Percentiles rank a stretch among this genome's conserved stretches.
Conservation (phyloP, 2,888 invertebrate genomes). For the Pseudococcus longispinus region DNA sequence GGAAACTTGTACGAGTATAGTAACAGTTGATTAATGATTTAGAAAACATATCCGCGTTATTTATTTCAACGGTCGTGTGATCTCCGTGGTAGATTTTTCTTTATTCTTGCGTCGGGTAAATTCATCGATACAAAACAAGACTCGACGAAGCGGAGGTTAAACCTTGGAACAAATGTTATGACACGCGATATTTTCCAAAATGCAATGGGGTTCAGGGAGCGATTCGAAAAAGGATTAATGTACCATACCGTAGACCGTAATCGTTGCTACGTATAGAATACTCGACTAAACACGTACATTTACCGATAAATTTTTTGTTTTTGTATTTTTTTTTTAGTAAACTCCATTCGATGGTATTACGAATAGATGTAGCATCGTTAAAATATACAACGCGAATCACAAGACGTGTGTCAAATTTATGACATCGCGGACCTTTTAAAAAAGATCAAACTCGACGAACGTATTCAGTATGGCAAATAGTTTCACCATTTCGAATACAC, state of each 20-base stretch:
- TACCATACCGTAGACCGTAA: background rate
- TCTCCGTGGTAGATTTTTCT: background rate
- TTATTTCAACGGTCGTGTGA: background rate
- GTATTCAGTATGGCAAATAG: background rate
- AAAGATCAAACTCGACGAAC: background rate
- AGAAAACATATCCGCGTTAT: background rate
- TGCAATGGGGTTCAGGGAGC: background rate
- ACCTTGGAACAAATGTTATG: background rate
- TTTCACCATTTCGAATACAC: background rate
- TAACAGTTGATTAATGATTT: slow-evolving; percentile 41
- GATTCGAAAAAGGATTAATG: slow-evolving; percentile 1
- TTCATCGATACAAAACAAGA: slow-evolving; percentile 2
- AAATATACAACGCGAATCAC: background rate
- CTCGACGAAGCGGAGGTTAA: background rate
- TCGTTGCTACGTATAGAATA: background rate
- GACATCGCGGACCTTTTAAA: background rate
- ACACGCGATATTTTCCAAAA: background rate
- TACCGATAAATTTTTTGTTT: background rate
- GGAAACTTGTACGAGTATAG: background rate
- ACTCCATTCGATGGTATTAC: background rate
- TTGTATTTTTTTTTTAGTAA: background rate
- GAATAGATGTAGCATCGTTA: background rate
- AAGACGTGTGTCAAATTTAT: background rate
- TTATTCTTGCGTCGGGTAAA: background rate
- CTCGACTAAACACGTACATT: background rate